Evolutionary conservation across 2,797 vertebrate genomes (phyloP).

Genomic region (Hybognathus amarus): DNA sequence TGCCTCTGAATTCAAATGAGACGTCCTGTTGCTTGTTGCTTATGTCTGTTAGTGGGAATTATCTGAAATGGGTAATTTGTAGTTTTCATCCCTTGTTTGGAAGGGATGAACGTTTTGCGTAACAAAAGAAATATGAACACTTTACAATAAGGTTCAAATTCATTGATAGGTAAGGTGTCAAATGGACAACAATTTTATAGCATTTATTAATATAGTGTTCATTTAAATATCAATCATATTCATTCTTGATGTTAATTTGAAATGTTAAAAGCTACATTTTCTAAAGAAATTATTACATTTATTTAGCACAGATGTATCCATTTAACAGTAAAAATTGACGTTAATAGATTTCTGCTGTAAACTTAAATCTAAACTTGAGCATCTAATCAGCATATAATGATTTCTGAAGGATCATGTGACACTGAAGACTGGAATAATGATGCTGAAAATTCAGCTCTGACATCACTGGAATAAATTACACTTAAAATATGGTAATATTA

Average conservation of each 20-base stretch:
- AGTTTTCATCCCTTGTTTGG: not conserved
- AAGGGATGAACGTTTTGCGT: not conserved
- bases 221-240: not conserved
- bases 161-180: not conserved
- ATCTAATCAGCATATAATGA: not conserved
- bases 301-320: not conserved
- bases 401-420: not conserved
- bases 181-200: not conserved
- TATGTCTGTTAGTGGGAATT: not conserved
- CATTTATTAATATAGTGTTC: not conserved
- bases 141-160: not conserved
- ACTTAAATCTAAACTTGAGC: too few relatives aligned
- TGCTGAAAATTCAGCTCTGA: too few relatives aligned
- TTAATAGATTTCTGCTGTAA: not conserved
- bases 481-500: too few relatives aligned
- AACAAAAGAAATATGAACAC: not conserved
- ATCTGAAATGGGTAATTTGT: not conserved
- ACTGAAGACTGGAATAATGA: not conserved
- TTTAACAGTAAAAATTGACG: not conserved
- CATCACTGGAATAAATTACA: too few relatives aligned
- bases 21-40: conserved; percentile 11
- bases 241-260: not conserved
- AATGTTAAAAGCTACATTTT: not conserved
- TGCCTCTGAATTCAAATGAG: not conserved
- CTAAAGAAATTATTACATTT: not conserved